These are phyloP conservation scores for Odontomachus brunneus DNA, from an alignment of 1,140 invertebrate genomes.

Conservation along the genomic window DNA sequence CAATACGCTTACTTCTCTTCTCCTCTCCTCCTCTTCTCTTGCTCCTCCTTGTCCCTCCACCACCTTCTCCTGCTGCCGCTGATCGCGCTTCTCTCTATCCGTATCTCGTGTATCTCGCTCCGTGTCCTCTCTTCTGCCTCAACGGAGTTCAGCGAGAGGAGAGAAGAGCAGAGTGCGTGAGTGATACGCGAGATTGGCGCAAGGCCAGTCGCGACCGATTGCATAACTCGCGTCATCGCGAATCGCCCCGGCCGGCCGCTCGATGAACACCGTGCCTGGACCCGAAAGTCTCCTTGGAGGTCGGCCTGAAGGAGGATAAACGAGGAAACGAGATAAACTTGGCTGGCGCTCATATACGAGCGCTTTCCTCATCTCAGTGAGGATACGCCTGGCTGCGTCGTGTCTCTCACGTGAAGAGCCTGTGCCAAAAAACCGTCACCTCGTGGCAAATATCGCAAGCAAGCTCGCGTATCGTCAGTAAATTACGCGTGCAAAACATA, in stretches of 20 bases:
- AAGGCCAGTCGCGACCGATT: slow-evolving; percentile 75
- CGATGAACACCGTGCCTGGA: slow-evolving; percentile 44
- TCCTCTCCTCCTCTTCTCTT: not conserved
- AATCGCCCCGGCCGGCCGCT: slow-evolving; percentile 66
- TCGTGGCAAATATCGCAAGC: not conserved
- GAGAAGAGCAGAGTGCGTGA: slow-evolving; percentile 59
- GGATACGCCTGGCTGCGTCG: not conserved
- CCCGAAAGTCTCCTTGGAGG: slow-evolving; percentile 39
- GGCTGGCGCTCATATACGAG: slow-evolving; percentile 5
- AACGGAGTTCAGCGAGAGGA: slow-evolving; percentile 6
- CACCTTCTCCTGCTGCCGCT: no score
- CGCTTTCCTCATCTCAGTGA: slow-evolving; percentile 39
- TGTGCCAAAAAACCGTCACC: slow-evolving; percentile 9
- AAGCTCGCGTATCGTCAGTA: not conserved
- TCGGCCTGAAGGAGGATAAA: slow-evolving; percentile 41
- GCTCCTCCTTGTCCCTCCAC: not conserved
- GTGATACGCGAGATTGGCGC: slow-evolving; percentile 77
- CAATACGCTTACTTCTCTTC: not conserved
- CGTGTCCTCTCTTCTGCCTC: not conserved
- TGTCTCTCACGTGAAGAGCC: not conserved
- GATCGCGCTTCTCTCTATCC: not conserved
- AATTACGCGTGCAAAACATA: no score
- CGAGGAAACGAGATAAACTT: slow-evolving; percentile 44
- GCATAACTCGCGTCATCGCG: slow-evolving; percentile 74
- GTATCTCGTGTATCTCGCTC: not conserved